Conservation (phyloP, 2,113 vertebrate genomes). For the Ageneiosus marmoratus region DNA sequence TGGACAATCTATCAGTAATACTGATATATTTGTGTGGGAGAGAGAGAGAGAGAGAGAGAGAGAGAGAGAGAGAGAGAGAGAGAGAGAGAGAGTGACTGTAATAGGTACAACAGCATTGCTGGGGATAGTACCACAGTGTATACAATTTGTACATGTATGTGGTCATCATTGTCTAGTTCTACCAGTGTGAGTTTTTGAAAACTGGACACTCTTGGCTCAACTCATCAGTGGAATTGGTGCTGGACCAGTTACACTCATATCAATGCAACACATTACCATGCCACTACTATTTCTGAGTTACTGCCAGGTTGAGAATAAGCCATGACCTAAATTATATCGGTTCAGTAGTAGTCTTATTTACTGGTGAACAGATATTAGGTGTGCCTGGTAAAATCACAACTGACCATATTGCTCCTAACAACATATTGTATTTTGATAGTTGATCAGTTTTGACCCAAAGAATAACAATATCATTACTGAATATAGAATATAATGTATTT, state of each 20-base stretch:
- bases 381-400: background rate
- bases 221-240: background rate
- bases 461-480: background rate
- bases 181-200: background rate
- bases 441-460: slow-evolving; percentile 1
- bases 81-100: background rate
- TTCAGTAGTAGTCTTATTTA: background rate
- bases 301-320: background rate
- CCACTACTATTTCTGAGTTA: background rate
- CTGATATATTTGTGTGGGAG: background rate
- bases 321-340: background rate
- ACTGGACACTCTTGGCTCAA: background rate
- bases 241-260: background rate
- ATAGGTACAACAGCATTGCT: background rate
- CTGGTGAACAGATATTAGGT: background rate
- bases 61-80: background rate
- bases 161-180: background rate
- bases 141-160: background rate
- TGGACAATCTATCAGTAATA: background rate
- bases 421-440: background rate
- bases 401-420: background rate
- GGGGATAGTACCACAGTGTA: background rate
- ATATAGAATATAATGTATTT: slow-evolving; percentile 12
- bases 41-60: background rate
- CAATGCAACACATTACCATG: background rate